Base-by-base conservation (phyloP, 2,797 vertebrate species). In the Macropus fuliginosus region DNA sequence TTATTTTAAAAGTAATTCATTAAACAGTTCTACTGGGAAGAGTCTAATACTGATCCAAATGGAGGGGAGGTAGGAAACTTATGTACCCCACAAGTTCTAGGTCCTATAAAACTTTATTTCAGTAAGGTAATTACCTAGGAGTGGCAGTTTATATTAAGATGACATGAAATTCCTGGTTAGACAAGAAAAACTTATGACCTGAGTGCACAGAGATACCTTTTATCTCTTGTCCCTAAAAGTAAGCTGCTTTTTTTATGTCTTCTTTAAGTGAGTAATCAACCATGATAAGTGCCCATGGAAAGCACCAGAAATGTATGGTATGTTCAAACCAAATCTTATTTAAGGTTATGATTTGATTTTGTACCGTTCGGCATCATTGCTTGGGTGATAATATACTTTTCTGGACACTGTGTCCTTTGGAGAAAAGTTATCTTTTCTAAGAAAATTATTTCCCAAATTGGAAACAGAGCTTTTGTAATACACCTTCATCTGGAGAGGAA, bases 181-280 rank as follows among this genome's bases (percentile, higher is more conserved):
- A 91, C 97, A 93, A 97, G 95, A 95, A 98, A 57, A 97, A 96
- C 93, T 14, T 92, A 31, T 97, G 96, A 96, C 96, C 97, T 97
- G 96, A 93, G 91, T 96, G 54, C 92, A 96, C 93, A 90, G 96
- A 98, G 97, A 97, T 95, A 95, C 40, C 92, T 98, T 97, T 98
- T 96, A 95, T 97, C 97, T 97, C 93, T 90, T 94, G 50, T 95
- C 98, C 56, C 93, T 81, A 81, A 97, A 59, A 96, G 93, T 98
- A 98, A 96, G 96, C 91, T 94, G 91, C 91, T 97, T 92, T 97
- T 96, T 98, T 98, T 94, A 28, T 94, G 56, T 95, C 55, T 96
- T 91, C 56, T 96, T 14, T 91, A 91, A 95, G 56, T 91, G 81
- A 52, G 50, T 95, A 91, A 96, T 91, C 89, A 94, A 52, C 94